Base-by-base conservation (phyloP, 2,797 vertebrate species). In the Sebastes kiyomatsui region DNA sequence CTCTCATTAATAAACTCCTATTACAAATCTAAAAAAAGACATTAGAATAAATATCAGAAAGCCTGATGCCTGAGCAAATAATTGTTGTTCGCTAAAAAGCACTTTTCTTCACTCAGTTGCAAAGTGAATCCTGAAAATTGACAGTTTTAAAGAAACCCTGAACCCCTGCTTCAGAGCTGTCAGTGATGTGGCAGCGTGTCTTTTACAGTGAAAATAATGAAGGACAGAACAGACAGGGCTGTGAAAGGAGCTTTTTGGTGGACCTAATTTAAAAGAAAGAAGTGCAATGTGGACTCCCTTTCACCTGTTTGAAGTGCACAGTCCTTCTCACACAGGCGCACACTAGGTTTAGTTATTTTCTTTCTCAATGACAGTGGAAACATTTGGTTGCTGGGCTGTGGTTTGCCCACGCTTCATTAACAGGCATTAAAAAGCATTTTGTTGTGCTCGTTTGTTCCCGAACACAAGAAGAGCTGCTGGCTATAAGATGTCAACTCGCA, bases 391-490 rank as follows among this genome's bases (percentile, higher is more conserved):
- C 32, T 61, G 35, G 12, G 1, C 61, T 75, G 52, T 28, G 70
- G 72, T 86, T 67, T 59, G 18, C 54, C 27, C 49, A 74, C 9
- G 59, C 32, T 77, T 83, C 72, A 83, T 86, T 56, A 79, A 49
- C 56, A 62, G 58, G 20, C 73, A 77, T 82, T 69, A 77, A 16
- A n/a, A 67, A 62, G 33, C 65, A 76, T 76, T 79, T 77, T 56
- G 46, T 78, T 81, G 62, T 85, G 69, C 72, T 78, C 49, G 52
- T 42, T 84, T 86, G 69, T 85, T 82, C 49, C 16, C 8, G 8
- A 80, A 79, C 27, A 7, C 25, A 58, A 61, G 38, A 78, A 16
- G 25, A 72, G 78, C 82, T 81, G 73, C 76, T 72, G 79, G 80
- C 79, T 77, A 65, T 18, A 49, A 80, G 38, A 82, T 61, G 82